A percentile compares a stretch with the other conserved stretches of the same genome.
Conservation (phyloP, 2,113 vertebrate species). For the Butastur rufipennis region DNA sequence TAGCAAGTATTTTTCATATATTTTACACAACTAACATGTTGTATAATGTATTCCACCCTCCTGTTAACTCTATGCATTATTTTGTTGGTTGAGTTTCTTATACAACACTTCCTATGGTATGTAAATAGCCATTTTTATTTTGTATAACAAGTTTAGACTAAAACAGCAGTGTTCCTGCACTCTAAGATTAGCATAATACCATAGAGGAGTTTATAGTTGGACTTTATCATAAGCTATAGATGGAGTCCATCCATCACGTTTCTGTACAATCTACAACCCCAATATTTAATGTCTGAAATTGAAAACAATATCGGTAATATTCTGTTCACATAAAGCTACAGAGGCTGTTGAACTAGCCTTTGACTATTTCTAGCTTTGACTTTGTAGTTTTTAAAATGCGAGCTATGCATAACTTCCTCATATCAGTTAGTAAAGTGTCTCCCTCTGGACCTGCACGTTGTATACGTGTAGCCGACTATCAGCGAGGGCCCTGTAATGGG, state of each 20-base stretch:
- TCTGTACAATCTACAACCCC: background rate
- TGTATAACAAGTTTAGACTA: background rate
- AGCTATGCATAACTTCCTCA: background rate
- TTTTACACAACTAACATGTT: background rate
- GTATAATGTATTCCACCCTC: background rate
- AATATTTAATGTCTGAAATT: background rate
- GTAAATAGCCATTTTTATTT: background rate
- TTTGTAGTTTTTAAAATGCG: background rate
- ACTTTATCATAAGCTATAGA: background rate
- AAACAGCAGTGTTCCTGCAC: background rate
- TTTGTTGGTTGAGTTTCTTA: background rate
- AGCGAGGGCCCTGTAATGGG: rapidly evolving
- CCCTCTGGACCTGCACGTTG: rapidly evolving
- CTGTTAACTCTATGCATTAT: background rate
- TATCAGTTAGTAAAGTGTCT: background rate
- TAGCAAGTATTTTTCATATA: background rate
- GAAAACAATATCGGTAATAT: background rate
- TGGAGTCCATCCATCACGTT: background rate
- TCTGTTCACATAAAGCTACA: background rate
- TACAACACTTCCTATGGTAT: background rate
- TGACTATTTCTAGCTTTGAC: background rate
- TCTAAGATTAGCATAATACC: background rate
- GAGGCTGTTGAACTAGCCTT: background rate
- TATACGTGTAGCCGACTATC: rapidly evolving
- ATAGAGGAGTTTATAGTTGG: background rate